Evolutionary conservation across 2,113 vertebrate genomes (phyloP).

Genomic region (Thunnus maccoyii): DNA sequence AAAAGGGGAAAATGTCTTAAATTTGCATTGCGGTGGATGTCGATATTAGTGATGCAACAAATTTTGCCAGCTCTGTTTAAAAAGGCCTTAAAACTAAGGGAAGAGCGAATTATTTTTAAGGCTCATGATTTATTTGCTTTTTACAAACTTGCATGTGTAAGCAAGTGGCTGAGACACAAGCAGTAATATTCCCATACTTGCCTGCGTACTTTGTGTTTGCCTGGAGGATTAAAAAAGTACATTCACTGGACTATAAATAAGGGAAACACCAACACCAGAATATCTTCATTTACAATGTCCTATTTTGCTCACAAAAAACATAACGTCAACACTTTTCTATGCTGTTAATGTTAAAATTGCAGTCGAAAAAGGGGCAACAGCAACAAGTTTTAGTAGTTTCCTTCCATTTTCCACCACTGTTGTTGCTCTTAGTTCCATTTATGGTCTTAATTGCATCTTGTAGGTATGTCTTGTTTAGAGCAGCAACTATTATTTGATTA

Average conservation of each 20-base stretch:
- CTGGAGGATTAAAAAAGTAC: slow-evolving; percentile 21
- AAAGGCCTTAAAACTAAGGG: too few species aligned
- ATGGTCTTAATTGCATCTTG: background rate
- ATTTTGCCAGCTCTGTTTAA: too few species aligned
- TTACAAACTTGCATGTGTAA: background rate
- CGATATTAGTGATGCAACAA: too few species aligned
- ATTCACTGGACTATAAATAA: slow-evolving; percentile 22
- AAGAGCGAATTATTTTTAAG: slow-evolving; percentile 6
- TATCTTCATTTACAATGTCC: background rate
- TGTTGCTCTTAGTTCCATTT: background rate
- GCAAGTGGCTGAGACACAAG: background rate
- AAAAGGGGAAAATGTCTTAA: too few species aligned
- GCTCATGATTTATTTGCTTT: background rate
- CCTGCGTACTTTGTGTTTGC: background rate
- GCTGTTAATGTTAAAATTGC: too few species aligned
- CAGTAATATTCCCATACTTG: slow-evolving; percentile 4
- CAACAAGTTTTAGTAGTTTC: background rate
- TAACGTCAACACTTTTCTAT: background rate
- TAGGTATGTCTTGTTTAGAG: too few species aligned
- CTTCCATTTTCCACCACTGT: background rate
- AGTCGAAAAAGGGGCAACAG: background rate
- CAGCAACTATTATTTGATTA: too few species aligned
- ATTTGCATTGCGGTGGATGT: too few species aligned
- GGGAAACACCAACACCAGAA: background rate
- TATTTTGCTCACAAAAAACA: background rate